Evolutionary conservation across 2,113 vertebrate species (phyloP).

Genomic region (Pygoscelis adeliae): DNA sequence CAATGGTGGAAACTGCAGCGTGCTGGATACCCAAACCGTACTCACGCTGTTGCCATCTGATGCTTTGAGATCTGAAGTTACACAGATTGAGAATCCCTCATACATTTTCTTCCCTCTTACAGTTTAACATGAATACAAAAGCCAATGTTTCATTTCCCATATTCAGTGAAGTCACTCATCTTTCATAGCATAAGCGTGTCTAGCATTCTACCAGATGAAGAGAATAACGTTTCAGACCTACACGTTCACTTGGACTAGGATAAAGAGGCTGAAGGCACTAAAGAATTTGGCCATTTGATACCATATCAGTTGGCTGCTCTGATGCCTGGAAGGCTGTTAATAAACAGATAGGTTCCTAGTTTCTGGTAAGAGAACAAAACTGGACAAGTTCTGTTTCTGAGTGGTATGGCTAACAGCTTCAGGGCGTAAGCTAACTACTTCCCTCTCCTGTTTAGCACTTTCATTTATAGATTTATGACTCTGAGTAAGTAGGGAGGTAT

Average conservation of each 20-base stretch:
- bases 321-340: neutral
- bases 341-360: neutral
- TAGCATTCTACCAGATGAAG: neutral
- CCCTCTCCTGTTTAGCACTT: neutral
- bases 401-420: neutral
- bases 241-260: neutral
- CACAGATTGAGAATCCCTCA: neutral
- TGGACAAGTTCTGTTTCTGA: neutral
- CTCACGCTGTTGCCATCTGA: neutral
- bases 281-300: neutral
- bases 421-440: neutral
- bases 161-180: neutral
- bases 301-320: neutral
- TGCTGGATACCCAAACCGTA: neutral
- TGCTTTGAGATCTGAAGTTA: neutral
- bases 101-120: neutral
- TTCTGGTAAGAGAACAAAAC: neutral
- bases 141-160: neutral
- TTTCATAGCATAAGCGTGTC: neutral
- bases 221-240: neutral
- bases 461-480: neutral
- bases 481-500: constrained; percentile 20
- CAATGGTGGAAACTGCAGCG: neutral
- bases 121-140: neutral
- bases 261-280: neutral